These are phyloP conservation scores for Xenops minutus DNA, from an alignment of 2,797 vertebrate genomes.

Conservation along the genomic window DNA sequence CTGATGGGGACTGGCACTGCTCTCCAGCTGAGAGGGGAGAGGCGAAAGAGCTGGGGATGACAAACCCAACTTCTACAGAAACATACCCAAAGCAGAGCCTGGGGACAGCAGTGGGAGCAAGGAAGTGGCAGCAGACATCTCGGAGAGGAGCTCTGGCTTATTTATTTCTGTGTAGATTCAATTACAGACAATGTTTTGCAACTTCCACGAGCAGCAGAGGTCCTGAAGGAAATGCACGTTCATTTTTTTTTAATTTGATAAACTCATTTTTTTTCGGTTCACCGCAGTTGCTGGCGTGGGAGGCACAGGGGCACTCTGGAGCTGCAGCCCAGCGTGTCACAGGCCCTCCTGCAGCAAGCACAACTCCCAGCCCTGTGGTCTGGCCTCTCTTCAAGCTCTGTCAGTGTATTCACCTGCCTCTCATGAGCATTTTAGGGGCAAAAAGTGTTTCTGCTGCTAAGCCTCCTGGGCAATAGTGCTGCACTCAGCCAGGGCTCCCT, in stretches of 20 bases:
- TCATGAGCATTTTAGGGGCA: rapidly evolving
- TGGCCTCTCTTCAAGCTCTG: background rate
- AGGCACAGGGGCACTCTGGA: background rate
- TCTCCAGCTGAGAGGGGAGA: background rate
- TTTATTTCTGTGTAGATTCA: background rate
- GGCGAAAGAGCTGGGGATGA: background rate
- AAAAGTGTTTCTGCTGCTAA: background rate
- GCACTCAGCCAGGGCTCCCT: background rate
- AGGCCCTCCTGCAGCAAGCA: background rate
- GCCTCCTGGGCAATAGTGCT: background rate
- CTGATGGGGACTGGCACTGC: background rate
- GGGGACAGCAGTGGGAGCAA: rapidly evolving
- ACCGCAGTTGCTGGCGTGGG: rapidly evolving
- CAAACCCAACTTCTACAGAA: background rate
- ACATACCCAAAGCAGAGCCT: background rate
- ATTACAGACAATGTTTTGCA: background rate
- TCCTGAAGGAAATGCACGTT: background rate
- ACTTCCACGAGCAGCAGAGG: background rate
- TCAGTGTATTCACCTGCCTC: background rate
- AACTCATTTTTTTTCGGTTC: background rate
- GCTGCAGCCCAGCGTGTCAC: rapidly evolving
- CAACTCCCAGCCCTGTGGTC: background rate
- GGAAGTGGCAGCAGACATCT: background rate
- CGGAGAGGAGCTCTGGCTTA: background rate
- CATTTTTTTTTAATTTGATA: background rate